phyloP scores from a whole-genome alignment of 2,888 invertebrate genomes.

The Euproctis similis region DNA sequence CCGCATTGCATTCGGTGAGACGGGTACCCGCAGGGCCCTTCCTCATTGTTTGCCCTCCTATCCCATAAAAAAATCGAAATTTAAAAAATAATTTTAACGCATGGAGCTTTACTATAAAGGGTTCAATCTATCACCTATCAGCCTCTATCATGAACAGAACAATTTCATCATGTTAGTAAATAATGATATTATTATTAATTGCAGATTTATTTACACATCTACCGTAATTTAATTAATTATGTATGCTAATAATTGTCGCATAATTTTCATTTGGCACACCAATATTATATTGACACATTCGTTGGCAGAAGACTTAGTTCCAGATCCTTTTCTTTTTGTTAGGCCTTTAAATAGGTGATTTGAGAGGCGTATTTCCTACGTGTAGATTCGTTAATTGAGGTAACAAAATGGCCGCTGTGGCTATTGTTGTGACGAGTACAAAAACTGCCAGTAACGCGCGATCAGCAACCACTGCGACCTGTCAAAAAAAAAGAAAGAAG shows the following conservation, averaged over 20 bases:
- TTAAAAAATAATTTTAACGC: no score
- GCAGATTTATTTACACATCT: no score
- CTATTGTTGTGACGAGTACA: conserved; percentile 83
- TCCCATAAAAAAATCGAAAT: no score
- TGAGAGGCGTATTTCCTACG: conserved; percentile 65
- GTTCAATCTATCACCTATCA: no score
- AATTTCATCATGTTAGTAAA: no score
- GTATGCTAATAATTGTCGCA: conserved; percentile 1
- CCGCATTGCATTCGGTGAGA: no score
- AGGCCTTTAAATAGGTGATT: conserved; percentile 52
- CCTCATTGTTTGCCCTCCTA: no score
- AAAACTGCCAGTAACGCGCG: conserved; percentile 85
- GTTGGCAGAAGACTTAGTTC: conserved; percentile 27
- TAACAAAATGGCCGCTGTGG: conserved; percentile 86
- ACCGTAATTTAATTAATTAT: neutral
- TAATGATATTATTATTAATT: no score
- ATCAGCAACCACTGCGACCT: conserved; percentile 88
- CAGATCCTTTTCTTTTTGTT: conserved; percentile 8
- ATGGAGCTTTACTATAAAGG: no score
- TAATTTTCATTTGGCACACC: conserved; percentile 16
- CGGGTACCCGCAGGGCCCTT: no score
- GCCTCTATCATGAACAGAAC: no score
- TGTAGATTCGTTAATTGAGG: conserved; percentile 77
- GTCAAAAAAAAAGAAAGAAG: no score
- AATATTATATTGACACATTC: conserved; percentile 23